Base-by-base conservation (phyloP, 2,888 invertebrate genomes). In the Athripsodes cinereus region DNA sequence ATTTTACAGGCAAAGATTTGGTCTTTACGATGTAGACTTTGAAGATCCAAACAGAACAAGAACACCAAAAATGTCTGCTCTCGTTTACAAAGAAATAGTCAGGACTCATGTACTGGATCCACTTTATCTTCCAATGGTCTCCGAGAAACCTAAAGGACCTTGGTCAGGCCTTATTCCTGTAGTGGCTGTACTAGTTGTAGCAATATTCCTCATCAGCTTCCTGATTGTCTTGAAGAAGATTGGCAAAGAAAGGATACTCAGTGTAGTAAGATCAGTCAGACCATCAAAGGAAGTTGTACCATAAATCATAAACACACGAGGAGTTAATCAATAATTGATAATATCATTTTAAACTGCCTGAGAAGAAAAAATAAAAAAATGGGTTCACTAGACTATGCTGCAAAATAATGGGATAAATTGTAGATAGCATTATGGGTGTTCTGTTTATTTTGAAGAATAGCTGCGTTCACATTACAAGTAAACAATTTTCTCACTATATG, bases 1-100 rank as follows among this genome's bases (percentile, higher is more conserved):
- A 20, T 21, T 55, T 53, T 51, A 13, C 70, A 81, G 80, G 1
- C 71, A 73, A 48, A 79, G 77, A 64, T 86, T 85, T 66, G 87
- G 87, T 1, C 68, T 87, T 1, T 83, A 82, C 64, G 74, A 80
- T 59, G 83, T 87, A 11, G 80, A 87, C 69, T 86, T 84, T 66
- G 71, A 68, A 1, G 78, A 81, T 58, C 79, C 82, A 0, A 65
- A 73, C n/a, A 76, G 81, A 35, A 74, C 78, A 1, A 74, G 86
- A 50, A 79, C 78, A 0, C 77, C 83, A 1, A 85, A 85, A 64
- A 71, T 74, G 19, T 85, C 86, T 0, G 80, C 80, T 0, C 65
- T 68, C 40, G 80, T 75, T 56, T 82, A 72, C 69, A 71, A 72
- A 46, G 66, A 73, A 21, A 72, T 79, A 26, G 70, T 74, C 22